Evolutionary conservation across 2,797 vertebrate species (phyloP).

Genomic region (Lagorchestes hirsutus): DNA sequence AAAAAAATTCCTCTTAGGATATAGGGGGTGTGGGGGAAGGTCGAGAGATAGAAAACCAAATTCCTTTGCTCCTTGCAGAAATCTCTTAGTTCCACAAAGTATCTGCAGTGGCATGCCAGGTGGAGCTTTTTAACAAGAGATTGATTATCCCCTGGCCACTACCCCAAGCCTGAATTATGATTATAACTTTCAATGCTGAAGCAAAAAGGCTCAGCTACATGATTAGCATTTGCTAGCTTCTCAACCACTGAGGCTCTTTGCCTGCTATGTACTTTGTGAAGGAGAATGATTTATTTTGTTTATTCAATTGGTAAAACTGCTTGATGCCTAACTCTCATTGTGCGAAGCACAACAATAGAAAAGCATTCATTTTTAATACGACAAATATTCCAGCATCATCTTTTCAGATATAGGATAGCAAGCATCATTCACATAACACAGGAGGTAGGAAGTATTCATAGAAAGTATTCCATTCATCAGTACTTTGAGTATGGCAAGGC

Average conservation of each 20-base stretch:
- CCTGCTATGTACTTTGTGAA: background rate
- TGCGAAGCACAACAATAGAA: no score
- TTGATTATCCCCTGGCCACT: background rate
- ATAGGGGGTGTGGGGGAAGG: slow-evolving; percentile 13
- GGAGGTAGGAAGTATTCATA: background rate
- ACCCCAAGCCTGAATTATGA: background rate
- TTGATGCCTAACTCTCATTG: background rate
- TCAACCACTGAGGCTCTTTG: background rate
- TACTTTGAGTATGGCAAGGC: no score
- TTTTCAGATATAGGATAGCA: background rate
- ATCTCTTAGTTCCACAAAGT: slow-evolving; percentile 1
- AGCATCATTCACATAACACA: background rate
- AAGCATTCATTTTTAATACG: background rate
- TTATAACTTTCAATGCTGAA: rapidly evolving
- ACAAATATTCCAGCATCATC: rapidly evolving
- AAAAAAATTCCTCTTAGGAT: slow-evolving; percentile 66
- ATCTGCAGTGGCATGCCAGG: slow-evolving; percentile 26
- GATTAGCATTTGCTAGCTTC: background rate
- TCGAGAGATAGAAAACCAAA: slow-evolving; percentile 41
- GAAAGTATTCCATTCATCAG: rapidly evolving
- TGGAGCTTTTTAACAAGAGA: slow-evolving; percentile 22
- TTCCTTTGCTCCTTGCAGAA: slow-evolving; percentile 60
- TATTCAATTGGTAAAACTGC: background rate
- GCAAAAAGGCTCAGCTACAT: rapidly evolving
- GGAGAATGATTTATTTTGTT: background rate